Base-by-base conservation (phyloP, 2,888 invertebrate genomes). In the Drosophila neotestacea region DNA sequence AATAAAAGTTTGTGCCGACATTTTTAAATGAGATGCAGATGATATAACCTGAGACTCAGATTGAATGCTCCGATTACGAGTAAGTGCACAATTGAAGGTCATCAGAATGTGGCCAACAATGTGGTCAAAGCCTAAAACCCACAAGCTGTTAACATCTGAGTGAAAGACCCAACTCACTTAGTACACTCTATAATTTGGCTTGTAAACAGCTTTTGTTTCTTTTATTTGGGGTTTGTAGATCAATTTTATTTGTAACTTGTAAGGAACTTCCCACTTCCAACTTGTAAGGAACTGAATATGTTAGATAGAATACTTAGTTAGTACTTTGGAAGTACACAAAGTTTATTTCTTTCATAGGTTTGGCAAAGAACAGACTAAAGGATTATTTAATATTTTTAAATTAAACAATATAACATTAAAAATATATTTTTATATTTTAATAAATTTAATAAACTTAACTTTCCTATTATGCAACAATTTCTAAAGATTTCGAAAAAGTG, bases 1-100 rank as follows among this genome's bases (percentile, higher is more conserved):
- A 54, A 22, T 13, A 64, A 48, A 44, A 54, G 27, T 42, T 46
- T 51, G 44, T 61, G 46, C 30, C 51, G 46, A 46, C 62, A 22
- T 2, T 74, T 59, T 61, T 47, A 60, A 77, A 72, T 72, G 59
- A 68, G 69, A 65, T 78, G 79, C 79, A 65, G 34, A 54, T 68
- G 34, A 54, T 68, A 56, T 65, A 76, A 56, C 58, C 58, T 64
- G 79, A 55, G 58, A 68, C 44, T 77, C 54, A 22, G 71, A 60
- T 66, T 60, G 39, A 60, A 39, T 44, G 56, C 44, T 61, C 34
- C 30, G 64, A 78, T 69, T 68, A 47, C 54, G 50, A 27, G 27
- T 60, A 52, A 55, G 47, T 56, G 44, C 44, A 42, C 52, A 59
- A 67, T 55, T 69, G 61, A 76, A 76, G 76, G 76, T 62, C 79